These are phyloP conservation scores for Prionailurus viverrinus DNA, from an alignment of 2,113 vertebrate species.

Conservation along the genomic window DNA sequence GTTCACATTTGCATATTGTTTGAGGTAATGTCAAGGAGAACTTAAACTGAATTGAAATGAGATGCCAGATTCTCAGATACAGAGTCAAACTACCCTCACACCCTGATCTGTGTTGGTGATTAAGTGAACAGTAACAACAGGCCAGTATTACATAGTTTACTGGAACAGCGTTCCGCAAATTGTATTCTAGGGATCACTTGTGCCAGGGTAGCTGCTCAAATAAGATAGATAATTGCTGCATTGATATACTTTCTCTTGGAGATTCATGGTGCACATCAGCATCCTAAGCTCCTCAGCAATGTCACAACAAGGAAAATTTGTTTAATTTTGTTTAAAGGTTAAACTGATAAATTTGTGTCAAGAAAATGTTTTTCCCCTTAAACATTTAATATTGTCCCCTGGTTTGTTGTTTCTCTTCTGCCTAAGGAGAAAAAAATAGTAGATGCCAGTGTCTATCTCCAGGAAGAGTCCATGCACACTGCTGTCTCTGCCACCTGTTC, in stretches of 20 bases:
- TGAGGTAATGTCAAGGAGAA: neutral
- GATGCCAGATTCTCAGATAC: neutral
- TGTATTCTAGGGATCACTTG: neutral
- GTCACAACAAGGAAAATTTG: neutral
- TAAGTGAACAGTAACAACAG: neutral
- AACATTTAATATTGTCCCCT: neutral
- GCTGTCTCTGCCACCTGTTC: neutral
- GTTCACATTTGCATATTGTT: neutral
- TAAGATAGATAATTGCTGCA: neutral
- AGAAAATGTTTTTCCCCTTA: neutral
- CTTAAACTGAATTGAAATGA: neutral
- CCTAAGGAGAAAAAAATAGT: neutral
- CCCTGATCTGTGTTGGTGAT: neutral
- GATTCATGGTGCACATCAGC: neutral
- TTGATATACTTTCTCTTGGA: neutral
- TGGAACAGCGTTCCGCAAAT: neutral
- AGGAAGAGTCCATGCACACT: neutral
- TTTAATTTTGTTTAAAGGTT: neutral
- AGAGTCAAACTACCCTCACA: neutral
- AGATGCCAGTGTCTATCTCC: neutral
- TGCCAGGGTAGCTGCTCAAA: neutral
- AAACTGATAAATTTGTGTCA: constrained; percentile 11
- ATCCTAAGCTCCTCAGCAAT: neutral
- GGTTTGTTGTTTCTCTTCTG: neutral
- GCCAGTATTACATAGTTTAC: neutral